These are phyloP conservation scores for Aphidoletes aphidimyza DNA, from an alignment of 2,888 invertebrate species.

Conservation along the genomic window DNA sequence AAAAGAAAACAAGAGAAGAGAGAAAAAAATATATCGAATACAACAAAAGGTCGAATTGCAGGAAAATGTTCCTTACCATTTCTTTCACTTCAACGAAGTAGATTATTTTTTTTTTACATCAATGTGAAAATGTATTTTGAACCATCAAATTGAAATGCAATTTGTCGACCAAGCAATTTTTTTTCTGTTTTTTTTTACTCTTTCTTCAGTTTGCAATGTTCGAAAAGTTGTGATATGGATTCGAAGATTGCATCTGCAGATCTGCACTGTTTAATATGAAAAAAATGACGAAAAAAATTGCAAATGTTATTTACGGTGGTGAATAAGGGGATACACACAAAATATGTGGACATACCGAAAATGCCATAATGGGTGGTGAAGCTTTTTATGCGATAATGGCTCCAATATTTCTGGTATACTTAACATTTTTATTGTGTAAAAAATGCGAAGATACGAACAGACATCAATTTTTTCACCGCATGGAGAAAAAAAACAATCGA, in stretches of 20 bases:
- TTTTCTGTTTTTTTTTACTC: not conserved
- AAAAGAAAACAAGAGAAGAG: not conserved
- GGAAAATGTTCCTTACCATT: not conserved
- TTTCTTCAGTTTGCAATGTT: not conserved
- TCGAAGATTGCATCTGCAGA: too few relatives aligned
- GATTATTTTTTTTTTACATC: conserved; percentile 17
- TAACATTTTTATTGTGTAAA: too few relatives aligned
- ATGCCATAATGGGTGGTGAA: too few relatives aligned
- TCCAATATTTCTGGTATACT: not conserved
- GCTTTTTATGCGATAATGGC: not conserved
- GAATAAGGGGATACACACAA: too few relatives aligned
- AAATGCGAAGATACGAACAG: not conserved
- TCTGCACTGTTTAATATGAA: too few relatives aligned
- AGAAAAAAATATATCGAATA: too few relatives aligned
- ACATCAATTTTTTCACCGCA: too few relatives aligned
- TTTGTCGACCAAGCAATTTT: not conserved
- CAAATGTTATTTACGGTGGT: too few relatives aligned
- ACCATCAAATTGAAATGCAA: conserved; percentile 12
- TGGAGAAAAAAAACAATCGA: too few relatives aligned
- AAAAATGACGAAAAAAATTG: too few relatives aligned
- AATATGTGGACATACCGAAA: too few relatives aligned
- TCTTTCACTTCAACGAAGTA: not conserved
- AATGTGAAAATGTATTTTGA: conserved; percentile 3
- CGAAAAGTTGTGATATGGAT: too few relatives aligned
- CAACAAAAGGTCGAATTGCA: not conserved